Evolutionary conservation across 1,140 invertebrate genomes (phyloP), one percentile per base, ranked within the genome.

Genomic region (Chlorops oryzae): DNA sequence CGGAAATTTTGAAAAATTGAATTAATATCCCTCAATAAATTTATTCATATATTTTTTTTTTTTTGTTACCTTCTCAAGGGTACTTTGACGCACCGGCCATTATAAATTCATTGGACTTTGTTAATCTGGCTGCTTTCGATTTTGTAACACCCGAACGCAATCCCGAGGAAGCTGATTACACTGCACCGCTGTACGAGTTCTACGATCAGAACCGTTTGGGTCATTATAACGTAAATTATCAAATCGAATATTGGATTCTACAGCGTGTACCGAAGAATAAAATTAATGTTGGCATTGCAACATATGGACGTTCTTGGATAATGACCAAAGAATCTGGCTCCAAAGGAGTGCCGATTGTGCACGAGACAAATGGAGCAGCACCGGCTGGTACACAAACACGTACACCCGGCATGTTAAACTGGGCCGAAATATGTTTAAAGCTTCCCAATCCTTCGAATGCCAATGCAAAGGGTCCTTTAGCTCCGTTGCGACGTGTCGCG

Each of bases 241-340:
- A 77, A 56, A 75, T 85, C 9, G 77, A 70, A 34, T 77, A 80
- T 63, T 84, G 84, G 82, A 51, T 83, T 5, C 73, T 79, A 17
- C 72, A 80, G 46, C 83, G 84, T 38, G 81, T 82, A 3, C 80
- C 82, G 10, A 78, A 78, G 5, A 75, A 74, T 18, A 96, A 96
- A 72, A 71, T 96, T 0, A 79, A 93, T 5, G 62, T 96, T 4
- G 92, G 88, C 3, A 82, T 96, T 38, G 81, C 90, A 1, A 83
- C 86, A 1, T 92, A 83, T 60, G 92, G 82, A 1, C 82, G 88
- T 18, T 84, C 86, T 1, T 97, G 90, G 84, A 88, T 84, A 56
- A 73, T 93, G 58, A 81, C 83, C 46, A 63, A 77, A 5, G 81
- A 85, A 15, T 82, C 83, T 17, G 83, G 84, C 51, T 80, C 83